These are phyloP conservation scores for Anoplius nigerrimus DNA, from an alignment of 2,888 invertebrate species.

Conservation along the genomic window DNA sequence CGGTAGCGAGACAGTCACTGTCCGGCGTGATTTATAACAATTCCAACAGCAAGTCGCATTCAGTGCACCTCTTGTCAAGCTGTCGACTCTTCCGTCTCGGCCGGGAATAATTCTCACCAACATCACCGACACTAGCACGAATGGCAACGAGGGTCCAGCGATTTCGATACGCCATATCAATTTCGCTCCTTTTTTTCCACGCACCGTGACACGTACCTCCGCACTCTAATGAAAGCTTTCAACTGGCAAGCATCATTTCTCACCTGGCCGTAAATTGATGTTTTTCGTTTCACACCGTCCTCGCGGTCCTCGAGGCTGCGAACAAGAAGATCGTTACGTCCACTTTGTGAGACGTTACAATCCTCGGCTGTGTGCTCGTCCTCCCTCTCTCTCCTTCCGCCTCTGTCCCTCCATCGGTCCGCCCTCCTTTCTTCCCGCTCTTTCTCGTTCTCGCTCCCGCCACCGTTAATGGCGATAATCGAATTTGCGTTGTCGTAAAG, in stretches of 20 bases:
- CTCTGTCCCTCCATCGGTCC: background rate
- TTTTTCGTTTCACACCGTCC: background rate
- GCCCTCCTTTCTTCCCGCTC: background rate
- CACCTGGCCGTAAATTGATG: no score
- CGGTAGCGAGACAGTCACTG: constrained; percentile 64
- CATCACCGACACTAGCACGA: background rate
- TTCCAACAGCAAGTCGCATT: constrained; percentile 55
- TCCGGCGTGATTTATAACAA: constrained; percentile 67
- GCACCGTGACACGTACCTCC: no score
- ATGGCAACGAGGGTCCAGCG: background rate
- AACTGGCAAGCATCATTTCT: no score
- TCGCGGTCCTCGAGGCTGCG: no score
- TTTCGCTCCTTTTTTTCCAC: no score
- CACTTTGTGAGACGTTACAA: no score
- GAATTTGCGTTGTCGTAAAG: constrained; percentile 13
- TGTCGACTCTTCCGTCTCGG: constrained; percentile 56
- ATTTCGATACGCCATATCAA: no score
- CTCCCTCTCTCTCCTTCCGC: background rate
- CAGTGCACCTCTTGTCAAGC: constrained; percentile 14
- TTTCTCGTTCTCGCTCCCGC: background rate
- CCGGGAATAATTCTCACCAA: constrained; percentile 49
- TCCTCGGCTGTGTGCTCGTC: background rate
- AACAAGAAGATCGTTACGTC: no score
- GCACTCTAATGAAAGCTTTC: no score
- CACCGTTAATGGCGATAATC: constrained; percentile 12